Evolutionary conservation across 2,888 invertebrate species (phyloP).

Genomic region (Hyposoter dolosus): DNA sequence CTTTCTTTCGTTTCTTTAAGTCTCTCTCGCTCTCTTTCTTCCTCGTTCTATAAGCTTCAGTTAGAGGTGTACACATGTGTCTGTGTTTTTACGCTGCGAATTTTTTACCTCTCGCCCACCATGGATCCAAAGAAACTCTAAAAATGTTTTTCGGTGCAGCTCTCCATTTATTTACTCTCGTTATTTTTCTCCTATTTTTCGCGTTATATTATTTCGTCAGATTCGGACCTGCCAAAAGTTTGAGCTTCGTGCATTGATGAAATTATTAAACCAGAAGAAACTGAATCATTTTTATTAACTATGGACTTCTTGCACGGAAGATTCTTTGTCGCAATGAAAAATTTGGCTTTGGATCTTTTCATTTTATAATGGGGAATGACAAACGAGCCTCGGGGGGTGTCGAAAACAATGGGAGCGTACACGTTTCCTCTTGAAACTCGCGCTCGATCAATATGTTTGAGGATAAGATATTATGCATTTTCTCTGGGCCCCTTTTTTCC

Average conservation of each 20-base stretch:
- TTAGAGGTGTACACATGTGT: conserved; percentile 60
- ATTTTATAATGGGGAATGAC: background rate
- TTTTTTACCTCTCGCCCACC: conserved; percentile 48
- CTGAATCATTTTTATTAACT: background rate
- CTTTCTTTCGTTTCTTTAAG: conserved; percentile 78
- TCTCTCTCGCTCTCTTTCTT: conserved; percentile 60
- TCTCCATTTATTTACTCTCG: background rate
- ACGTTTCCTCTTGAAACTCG: conserved; percentile 14
- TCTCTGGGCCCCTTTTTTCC: background rate
- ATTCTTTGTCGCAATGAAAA: background rate
- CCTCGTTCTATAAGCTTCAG: conserved; percentile 26
- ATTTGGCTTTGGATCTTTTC: background rate
- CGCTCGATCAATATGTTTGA: conserved; percentile 15
- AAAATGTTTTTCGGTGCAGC: conserved; percentile 41
- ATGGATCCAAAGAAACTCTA: conserved; percentile 24
- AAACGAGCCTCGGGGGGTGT: conserved; percentile 34
- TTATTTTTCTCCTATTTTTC: conserved; percentile 3
- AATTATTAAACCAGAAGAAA: background rate
- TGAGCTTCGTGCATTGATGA: background rate
- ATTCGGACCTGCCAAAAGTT: background rate
- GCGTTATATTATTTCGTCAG: background rate
- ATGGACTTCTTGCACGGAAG: background rate
- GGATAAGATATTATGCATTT: conserved; percentile 20
- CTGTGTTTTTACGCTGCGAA: conserved; percentile 69
- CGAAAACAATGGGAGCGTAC: conserved; percentile 35